Evolutionary conservation across 2,888 invertebrate species (phyloP).

Genomic region (Pachymerium ferrugineum): DNA sequence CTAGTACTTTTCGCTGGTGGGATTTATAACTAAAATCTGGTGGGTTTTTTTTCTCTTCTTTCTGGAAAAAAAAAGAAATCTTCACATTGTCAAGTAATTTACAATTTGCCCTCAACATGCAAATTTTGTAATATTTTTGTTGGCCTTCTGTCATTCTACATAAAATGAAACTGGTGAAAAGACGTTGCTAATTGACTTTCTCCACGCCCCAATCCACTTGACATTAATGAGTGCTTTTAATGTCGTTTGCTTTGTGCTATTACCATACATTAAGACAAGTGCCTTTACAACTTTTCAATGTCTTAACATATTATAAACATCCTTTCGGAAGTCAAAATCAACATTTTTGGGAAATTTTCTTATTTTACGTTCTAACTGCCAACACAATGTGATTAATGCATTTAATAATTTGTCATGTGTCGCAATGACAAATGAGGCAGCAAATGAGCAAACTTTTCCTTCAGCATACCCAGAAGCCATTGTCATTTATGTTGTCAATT

Average conservation of each 20-base stretch:
- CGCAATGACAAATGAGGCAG: too few relatives aligned
- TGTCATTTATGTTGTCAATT: conserved; percentile 18
- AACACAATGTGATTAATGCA: too few relatives aligned
- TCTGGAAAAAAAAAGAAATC: background rate
- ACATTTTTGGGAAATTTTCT: background rate
- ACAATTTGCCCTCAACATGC: conserved; percentile 11
- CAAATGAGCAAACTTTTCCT: background rate
- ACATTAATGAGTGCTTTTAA: conserved; percentile 27
- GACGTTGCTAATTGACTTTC: conserved; percentile 25
- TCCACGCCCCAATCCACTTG: conserved; percentile 27
- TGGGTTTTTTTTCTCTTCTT: background rate
- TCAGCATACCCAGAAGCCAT: background rate
- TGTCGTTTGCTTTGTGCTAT: conserved; percentile 27
- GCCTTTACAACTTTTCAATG: conserved; percentile 18
- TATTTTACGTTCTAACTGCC: too few relatives aligned
- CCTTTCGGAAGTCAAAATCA: background rate
- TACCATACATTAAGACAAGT: conserved; percentile 18
- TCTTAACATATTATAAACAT: conserved; percentile 2
- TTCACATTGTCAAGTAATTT: background rate
- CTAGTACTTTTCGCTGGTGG: background rate
- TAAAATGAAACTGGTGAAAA: conserved; percentile 27
- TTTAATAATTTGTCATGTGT: too few relatives aligned
- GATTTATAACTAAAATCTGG: conserved; percentile 5
- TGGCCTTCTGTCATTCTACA: background rate
- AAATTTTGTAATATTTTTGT: conserved; percentile 11